Percentiles rank a stretch among this genome's conserved stretches.
Evolutionary conservation across 1,140 invertebrate species (phyloP).

Genomic region (Oppia nitens): DNA sequence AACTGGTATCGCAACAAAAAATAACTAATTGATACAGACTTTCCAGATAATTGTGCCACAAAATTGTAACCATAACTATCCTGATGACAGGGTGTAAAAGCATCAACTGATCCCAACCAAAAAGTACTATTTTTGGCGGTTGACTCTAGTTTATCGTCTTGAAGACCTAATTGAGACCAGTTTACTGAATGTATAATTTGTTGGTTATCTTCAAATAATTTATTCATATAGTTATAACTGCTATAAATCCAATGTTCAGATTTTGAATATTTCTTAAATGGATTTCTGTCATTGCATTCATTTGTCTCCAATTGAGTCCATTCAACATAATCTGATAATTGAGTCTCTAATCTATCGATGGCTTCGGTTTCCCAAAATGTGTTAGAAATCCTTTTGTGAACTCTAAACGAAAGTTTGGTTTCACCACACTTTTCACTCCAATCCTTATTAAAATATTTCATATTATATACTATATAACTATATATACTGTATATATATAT

Average conservation of each 20-base stretch:
- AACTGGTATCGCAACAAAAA: not conserved
- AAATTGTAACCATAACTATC: conserved; percentile 90
- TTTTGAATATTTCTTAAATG: not conserved
- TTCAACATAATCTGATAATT: conserved; percentile 44
- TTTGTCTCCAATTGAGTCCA: conserved; percentile 16
- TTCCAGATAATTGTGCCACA: conserved; percentile 68
- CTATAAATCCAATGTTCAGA: conserved; percentile 1
- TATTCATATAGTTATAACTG: conserved; percentile 9
- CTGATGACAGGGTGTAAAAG: conserved; percentile 81
- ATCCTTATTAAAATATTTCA: no score
- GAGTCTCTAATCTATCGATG: conserved; percentile 36
- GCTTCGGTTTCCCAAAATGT: conserved; percentile 49
- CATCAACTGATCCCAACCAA: conserved; percentile 72
- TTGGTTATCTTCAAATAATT: not conserved
- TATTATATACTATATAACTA: no score
- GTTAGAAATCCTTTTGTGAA: conserved; percentile 11
- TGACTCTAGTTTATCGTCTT: conserved; percentile 30
- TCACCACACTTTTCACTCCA: conserved; percentile 20
- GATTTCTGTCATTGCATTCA: conserved; percentile 4
- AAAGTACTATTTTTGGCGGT: conserved; percentile 53
- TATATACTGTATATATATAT: no score
- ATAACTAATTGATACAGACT: conserved; percentile 33
- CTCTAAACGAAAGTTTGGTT: conserved; percentile 19
- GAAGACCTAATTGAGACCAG: conserved; percentile 58
- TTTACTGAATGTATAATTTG: conserved; percentile 30